These are phyloP conservation scores for Saiga tatarica DNA, from an alignment of 2,113 vertebrate genomes.

Conservation along the genomic window DNA sequence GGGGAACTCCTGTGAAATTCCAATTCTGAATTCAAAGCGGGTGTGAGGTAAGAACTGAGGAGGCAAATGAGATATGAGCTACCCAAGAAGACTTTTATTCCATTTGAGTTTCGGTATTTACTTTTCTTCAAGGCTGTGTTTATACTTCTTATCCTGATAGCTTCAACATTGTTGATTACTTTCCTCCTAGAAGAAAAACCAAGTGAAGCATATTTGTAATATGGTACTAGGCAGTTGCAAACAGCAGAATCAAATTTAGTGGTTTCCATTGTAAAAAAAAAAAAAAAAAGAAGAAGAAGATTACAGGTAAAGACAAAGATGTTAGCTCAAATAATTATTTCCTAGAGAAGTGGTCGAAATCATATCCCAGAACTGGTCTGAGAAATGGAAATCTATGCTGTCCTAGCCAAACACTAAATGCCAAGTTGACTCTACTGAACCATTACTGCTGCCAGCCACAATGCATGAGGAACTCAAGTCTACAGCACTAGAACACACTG, in stretches of 20 bases:
- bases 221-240: not conserved
- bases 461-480: not conserved
- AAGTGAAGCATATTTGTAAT: not conserved
- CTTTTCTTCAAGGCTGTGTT: not conserved
- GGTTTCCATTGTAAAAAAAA: not conserved
- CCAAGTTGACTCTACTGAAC: not conserved
- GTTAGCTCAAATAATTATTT: conserved; percentile 1
- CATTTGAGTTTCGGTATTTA: not conserved
- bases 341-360: not conserved
- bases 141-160: not conserved
- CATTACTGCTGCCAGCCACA: not conserved
- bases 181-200: not conserved
- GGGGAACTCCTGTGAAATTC: not conserved
- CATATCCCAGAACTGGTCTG: not conserved
- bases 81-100: not conserved
- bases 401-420: not conserved
- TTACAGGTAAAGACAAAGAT: not conserved
- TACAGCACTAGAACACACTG: not conserved
- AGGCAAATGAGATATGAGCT: not conserved
- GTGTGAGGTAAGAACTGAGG: not conserved
- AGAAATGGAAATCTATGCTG: not conserved
- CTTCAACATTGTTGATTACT: not conserved
- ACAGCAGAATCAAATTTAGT: not conserved
- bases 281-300: not conserved
- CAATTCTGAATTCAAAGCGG: not conserved